Percentiles rank a stretch among this genome's conserved stretches.
phyloP scores from a whole-genome alignment of 2,113 vertebrate genomes.

The Fukomys damarensis region DNA sequence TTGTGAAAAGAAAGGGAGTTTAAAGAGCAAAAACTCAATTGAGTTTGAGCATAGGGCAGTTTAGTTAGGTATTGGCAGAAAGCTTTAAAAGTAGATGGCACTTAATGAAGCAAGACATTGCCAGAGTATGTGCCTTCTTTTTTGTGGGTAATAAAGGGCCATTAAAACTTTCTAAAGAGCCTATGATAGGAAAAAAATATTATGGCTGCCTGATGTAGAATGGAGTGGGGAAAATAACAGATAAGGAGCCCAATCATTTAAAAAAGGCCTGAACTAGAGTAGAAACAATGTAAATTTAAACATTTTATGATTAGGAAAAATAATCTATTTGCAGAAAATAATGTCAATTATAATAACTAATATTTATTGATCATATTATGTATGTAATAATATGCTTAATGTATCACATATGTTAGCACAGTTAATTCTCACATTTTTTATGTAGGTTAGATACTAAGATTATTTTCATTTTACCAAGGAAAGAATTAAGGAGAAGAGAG shows the following conservation, averaged over 20 bases:
- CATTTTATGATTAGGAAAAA: not conserved
- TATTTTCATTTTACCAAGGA: not conserved
- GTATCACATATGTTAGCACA: not conserved
- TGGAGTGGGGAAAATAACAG: not conserved
- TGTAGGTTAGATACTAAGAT: not conserved
- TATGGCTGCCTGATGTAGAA: not conserved
- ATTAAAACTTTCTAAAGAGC: not conserved
- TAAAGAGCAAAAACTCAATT: not conserved
- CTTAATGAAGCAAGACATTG: not conserved
- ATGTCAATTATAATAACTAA: not conserved
- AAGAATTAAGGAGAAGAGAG: not conserved
- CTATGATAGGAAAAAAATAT: not conserved
- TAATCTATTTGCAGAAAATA: not conserved
- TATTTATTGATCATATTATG: not conserved
- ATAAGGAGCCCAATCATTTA: not conserved
- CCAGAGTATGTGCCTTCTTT: not conserved
- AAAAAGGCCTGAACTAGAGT: not conserved
- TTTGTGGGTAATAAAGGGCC: not conserved
- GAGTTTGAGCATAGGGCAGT: not conserved
- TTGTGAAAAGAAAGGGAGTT: not conserved
- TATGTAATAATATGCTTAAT: not conserved
- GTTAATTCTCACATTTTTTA: not conserved
- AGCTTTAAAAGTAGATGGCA: not conserved
- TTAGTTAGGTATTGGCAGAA: not conserved
- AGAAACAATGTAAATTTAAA: conserved; percentile 2